phyloP scores from a whole-genome alignment of 2,113 vertebrate species.

The Pseudorasbora parva region DNA sequence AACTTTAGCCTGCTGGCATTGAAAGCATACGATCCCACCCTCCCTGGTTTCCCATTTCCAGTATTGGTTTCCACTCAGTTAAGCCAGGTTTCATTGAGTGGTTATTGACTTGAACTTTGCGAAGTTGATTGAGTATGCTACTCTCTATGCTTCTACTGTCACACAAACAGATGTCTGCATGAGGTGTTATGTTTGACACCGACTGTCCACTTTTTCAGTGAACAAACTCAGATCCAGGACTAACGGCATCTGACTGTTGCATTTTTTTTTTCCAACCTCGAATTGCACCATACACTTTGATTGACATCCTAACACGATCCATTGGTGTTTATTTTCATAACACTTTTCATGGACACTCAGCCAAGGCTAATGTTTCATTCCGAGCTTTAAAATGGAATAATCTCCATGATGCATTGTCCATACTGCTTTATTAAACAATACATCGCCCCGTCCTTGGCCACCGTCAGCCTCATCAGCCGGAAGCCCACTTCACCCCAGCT shows the following conservation, averaged over 20 bases:
- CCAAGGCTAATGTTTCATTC: neutral
- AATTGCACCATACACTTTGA: neutral
- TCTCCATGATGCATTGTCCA: neutral
- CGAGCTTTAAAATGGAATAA: neutral
- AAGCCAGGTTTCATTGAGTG: too few species aligned
- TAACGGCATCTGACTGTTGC: neutral
- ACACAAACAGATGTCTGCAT: too few species aligned
- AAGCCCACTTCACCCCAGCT: conserved; percentile 10
- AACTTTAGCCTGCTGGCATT: too few species aligned
- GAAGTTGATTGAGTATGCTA: too few species aligned
- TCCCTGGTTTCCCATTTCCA: too few species aligned
- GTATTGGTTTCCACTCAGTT: too few species aligned
- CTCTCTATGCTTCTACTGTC: too few species aligned
- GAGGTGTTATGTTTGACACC: too few species aligned
- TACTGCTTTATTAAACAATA: neutral
- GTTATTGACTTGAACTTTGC: too few species aligned
- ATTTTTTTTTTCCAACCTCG: neutral
- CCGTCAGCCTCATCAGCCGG: neutral
- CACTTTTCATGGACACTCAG: neutral
- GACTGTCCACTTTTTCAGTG: too few species aligned
- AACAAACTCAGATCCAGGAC: neutral
- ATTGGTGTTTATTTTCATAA: neutral
- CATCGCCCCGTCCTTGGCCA: neutral
- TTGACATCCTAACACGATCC: neutral
- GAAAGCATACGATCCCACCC: too few species aligned